Percentiles rank a stretch among this genome's conserved stretches.
Evolutionary conservation across 2,113 vertebrate species (phyloP).

Genomic region (Madoqua kirkii): DNA sequence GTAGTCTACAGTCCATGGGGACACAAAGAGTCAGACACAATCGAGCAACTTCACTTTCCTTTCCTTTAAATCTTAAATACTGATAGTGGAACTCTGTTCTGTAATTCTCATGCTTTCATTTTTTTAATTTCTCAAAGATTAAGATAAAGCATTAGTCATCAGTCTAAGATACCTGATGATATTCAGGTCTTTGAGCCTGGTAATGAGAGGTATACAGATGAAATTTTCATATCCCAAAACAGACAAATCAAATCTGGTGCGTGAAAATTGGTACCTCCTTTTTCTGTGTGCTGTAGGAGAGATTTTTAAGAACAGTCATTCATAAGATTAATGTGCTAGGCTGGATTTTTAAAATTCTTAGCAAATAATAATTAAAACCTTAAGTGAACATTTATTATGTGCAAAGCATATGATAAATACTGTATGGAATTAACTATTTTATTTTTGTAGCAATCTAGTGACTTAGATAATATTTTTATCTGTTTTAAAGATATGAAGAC

Average conservation of each 20-base stretch:
- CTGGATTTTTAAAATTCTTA: background rate
- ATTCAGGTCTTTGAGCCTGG: background rate
- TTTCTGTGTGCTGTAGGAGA: background rate
- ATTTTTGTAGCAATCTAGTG: background rate
- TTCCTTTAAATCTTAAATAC: background rate
- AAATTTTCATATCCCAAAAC: background rate
- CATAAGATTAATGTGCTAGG: background rate
- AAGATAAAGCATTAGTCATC: background rate
- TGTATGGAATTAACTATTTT: background rate
- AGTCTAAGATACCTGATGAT: background rate
- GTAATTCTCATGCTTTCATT: background rate
- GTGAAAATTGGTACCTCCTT: background rate
- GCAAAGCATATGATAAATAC: background rate
- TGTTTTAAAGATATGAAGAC: background rate
- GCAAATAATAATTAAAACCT: background rate
- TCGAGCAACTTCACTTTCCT: no score
- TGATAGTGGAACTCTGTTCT: background rate
- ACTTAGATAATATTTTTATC: background rate
- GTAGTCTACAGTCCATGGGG: no score
- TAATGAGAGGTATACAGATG: background rate
- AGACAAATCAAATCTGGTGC: background rate
- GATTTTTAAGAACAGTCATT: background rate
- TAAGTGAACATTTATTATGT: background rate
- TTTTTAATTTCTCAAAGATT: background rate
- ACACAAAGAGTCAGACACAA: rapidly evolving